phyloP scores from a whole-genome alignment of 2,888 invertebrate species.

The Willowsia nigromaculata region DNA sequence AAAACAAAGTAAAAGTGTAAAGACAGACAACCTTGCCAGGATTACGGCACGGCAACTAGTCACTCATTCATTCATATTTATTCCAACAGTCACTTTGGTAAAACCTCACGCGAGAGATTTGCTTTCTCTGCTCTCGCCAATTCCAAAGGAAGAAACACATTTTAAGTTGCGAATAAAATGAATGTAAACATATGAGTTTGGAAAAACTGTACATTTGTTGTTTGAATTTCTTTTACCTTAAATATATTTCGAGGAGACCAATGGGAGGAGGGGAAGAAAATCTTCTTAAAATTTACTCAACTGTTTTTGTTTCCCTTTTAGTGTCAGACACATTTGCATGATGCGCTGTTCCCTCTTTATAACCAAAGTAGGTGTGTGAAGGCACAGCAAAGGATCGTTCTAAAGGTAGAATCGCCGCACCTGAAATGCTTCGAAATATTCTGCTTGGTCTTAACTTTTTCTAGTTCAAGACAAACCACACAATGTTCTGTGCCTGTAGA shows the following conservation, averaged over 20 bases:
- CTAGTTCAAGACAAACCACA: too few species aligned
- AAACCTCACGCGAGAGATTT: conserved; percentile 26
- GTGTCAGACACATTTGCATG: background rate
- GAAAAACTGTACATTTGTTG: background rate
- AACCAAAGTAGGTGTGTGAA: background rate
- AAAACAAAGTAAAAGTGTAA: background rate
- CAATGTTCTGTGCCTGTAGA: too few species aligned
- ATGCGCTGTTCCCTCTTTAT: background rate
- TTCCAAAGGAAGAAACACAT: conserved; percentile 12
- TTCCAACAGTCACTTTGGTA: background rate
- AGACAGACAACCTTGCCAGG: conserved; percentile 29
- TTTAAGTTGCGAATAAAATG: conserved; percentile 3
- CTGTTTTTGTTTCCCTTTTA: background rate
- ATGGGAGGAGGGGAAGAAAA: background rate
- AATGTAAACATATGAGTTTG: background rate
- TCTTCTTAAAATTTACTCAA: conserved; percentile 36
- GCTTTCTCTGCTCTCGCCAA: background rate
- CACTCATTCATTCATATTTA: conserved; percentile 15
- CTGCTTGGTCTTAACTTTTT: too few species aligned
- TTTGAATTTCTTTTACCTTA: background rate
- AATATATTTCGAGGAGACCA: background rate
- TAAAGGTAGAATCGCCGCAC: too few species aligned
- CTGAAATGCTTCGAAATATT: too few species aligned
- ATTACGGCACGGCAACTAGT: conserved; percentile 1
- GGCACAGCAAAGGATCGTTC: too few species aligned